These are phyloP conservation scores for Epinotia brunnichana DNA, from an alignment of 2,888 invertebrate genomes.

Conservation along the genomic window DNA sequence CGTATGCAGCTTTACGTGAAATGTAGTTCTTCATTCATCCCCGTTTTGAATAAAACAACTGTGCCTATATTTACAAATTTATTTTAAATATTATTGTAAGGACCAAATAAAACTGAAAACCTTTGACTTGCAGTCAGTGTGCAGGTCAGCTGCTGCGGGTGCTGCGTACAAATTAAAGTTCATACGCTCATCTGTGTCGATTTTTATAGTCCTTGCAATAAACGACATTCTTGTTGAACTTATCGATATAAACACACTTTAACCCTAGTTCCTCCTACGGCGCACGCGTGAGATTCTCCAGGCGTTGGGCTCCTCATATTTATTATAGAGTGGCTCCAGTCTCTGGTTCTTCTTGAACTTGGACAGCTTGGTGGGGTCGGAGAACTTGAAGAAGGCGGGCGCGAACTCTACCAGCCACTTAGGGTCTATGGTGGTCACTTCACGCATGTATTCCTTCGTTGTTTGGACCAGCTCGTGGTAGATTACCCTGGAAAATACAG, in stretches of 20 bases:
- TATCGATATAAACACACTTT: background rate
- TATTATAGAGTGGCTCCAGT: constrained; percentile 98
- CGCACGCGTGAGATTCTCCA: constrained; percentile 99
- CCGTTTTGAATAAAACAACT: background rate
- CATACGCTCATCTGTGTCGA: background rate
- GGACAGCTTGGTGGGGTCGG: constrained; percentile 98
- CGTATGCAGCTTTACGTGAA: background rate
- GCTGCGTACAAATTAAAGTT: background rate
- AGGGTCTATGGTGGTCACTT: constrained; percentile 98
- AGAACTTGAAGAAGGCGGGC: constrained; percentile 99
- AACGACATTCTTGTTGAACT: background rate
- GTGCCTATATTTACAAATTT: background rate
- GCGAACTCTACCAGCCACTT: constrained; percentile 99
- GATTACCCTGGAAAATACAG: constrained; percentile 88
- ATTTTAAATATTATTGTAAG: background rate
- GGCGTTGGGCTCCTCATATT: constrained; percentile 99
- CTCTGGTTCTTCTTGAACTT: constrained; percentile 99
- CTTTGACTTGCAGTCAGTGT: background rate
- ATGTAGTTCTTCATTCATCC: background rate
- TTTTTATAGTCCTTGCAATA: background rate
- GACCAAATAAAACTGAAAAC: constrained; percentile 1
- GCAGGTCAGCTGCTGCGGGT: background rate
- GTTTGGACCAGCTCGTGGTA: constrained; percentile 99
- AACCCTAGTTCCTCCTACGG: constrained; percentile 90
- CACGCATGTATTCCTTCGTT: constrained; percentile 99